Evolutionary conservation across 2,797 vertebrate species (phyloP), one percentile per base, ranked within the genome.

Genomic region (Bufotes viridis): DNA sequence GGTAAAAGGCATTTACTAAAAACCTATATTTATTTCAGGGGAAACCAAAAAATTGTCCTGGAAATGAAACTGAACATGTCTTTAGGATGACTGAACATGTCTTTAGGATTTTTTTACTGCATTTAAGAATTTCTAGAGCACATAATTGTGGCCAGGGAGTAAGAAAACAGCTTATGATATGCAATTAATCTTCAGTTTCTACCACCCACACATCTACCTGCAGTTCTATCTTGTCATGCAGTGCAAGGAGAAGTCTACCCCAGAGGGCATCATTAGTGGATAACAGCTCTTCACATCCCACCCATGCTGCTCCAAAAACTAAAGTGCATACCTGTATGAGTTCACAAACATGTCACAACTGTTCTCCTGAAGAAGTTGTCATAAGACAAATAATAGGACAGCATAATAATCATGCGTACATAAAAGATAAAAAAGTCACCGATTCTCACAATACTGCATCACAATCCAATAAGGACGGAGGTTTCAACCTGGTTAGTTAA

Each of bases 381-480:
- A 4, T 18, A 42, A 34, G 69, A 10, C 29, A 34, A 17, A 42
- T 42, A 74, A 42, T 74, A 49, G 1, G 67, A 70, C 14, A 1
- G 9, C 17, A 7, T 20, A 15, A 42, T 7, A 20, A 9, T 18
- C 17, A 18, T 15, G 26, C 18, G 26, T 34, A 17, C 42, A 42
- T 20, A 72, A 72, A 34, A 72, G 1, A 34, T 14, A 0, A 11
- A 26, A 26, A n/a, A 24, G 4, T 12, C 1, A n/a, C 13, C 10
- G 1, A 0, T 26, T 70, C 3, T 5, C 0, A 69, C 2, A 11
- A 6, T 10, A 26, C 12, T 13, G 17, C 11, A 1, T 2, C 1
- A 24, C 65, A 14, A 65, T 42, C 42, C 42, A 5, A 42, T 42
- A 42, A 6, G 42, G 24, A 70, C 15, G 6, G 7, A 70, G 6